Percentiles rank a stretch among this genome's conserved stretches.
phyloP scores from a whole-genome alignment of 2,113 vertebrate genomes.

The Solea senegalensis region DNA sequence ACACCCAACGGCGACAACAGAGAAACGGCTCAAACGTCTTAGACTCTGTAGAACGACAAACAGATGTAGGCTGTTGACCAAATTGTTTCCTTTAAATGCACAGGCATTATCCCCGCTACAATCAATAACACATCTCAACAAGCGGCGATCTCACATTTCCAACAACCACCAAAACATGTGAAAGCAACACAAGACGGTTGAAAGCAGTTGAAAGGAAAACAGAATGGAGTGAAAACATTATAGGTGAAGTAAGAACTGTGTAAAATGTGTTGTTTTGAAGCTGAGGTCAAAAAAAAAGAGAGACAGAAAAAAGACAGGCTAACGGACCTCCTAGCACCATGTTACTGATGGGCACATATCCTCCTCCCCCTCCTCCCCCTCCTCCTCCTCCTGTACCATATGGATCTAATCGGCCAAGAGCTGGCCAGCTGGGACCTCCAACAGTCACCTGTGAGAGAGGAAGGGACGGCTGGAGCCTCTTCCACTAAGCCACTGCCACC shows the following conservation, averaged over 20 bases:
- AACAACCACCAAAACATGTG: too few species aligned
- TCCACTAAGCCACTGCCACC: conserved; percentile 79
- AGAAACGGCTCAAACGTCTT: too few species aligned
- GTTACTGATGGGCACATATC: conserved; percentile 41
- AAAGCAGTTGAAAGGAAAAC: too few species aligned
- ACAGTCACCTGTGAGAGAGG: conserved; percentile 92
- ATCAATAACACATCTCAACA: too few species aligned
- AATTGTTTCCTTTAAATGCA: too few species aligned
- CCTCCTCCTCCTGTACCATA: conserved; percentile 84
- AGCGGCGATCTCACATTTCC: too few species aligned
- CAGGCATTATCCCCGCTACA: too few species aligned
- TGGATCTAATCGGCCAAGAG: conserved; percentile 96
- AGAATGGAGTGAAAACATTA: too few species aligned
- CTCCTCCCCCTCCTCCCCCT: conserved; percentile 29
- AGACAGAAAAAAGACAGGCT: conserved; percentile 60
- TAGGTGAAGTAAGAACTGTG: background rate
- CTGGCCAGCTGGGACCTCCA: conserved; percentile 96
- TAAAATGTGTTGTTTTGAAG: background rate
- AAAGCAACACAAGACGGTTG: background rate
- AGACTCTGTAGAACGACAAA: too few species aligned
- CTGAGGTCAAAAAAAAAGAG: conserved; percentile 37
- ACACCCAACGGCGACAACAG: too few species aligned
- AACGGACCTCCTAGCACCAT: conserved; percentile 55
- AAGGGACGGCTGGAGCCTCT: conserved; percentile 69
- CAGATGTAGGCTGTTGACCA: too few species aligned